Percentiles rank a stretch among this genome's conserved stretches.
Conservation (phyloP, 2,888 invertebrate genomes). For the Bursaphelenchus okinawaensis region DNA sequence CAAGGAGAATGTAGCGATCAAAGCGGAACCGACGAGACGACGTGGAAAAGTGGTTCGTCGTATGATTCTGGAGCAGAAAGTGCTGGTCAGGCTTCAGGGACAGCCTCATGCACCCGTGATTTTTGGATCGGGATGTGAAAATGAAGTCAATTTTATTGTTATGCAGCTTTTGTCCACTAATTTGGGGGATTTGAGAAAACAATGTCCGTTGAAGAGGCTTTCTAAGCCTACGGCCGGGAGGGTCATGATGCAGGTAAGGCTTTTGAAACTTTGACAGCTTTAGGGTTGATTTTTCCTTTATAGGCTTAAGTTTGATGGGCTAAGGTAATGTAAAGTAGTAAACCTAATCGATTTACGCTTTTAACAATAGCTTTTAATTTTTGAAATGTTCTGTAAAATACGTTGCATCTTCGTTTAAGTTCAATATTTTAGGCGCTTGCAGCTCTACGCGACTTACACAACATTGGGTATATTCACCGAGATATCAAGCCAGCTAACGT, state of each 20-base stretch:
- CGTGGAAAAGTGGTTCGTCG: conserved; percentile 32
- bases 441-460: conserved; percentile 43
- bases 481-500: conserved; percentile 50
- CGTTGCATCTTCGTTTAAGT: neutral
- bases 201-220: conserved; percentile 34
- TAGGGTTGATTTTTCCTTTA: neutral
- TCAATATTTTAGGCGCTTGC: conserved; percentile 31
- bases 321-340: too few species aligned
- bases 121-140: conserved; percentile 34
- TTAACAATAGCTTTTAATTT: neutral
- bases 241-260: conserved; percentile 34
- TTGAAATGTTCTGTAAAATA: neutral
- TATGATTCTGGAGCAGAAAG: conserved; percentile 42
- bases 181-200: conserved; percentile 41
- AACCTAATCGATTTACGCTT: neutral
- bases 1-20: conserved; percentile 38
- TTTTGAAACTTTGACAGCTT: neutral
- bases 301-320: too few species aligned
- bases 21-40: conserved; percentile 36
- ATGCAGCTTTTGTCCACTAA: conserved; percentile 44
- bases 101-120: conserved; percentile 38
- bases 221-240: conserved; percentile 30
- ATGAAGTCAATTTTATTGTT: conserved; percentile 31
- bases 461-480: conserved; percentile 40
- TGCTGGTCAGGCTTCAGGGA: conserved; percentile 38